Conservation (phyloP, 2,113 vertebrate species). For the Pogona vitticeps region DNA sequence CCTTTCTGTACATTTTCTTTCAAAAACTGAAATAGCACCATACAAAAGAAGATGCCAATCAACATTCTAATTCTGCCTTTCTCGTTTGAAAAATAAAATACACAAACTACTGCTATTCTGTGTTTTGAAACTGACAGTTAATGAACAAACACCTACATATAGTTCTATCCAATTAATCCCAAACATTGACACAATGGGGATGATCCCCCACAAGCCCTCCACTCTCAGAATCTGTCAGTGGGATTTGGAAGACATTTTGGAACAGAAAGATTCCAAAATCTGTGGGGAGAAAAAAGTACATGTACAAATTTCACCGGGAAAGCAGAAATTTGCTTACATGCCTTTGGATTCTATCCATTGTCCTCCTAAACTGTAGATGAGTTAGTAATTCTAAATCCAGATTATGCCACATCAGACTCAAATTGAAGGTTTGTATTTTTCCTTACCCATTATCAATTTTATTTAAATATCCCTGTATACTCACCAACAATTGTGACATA, state of each 20-base stretch:
- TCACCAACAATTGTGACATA: too few species aligned
- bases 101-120: conserved; percentile 38
- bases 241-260: too few species aligned
- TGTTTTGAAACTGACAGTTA: not conserved
- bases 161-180: not conserved
- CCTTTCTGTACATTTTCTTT: conserved; percentile 14
- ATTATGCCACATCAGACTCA: not conserved
- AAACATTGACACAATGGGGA: not conserved
- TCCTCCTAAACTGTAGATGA: not conserved
- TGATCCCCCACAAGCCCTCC: not conserved
- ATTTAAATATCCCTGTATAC: too few species aligned
- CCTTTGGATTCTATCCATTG: not conserved
- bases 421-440: too few species aligned
- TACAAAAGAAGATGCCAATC: conserved; percentile 18
- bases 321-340: not conserved
- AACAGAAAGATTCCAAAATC: too few species aligned
- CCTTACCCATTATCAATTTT: too few species aligned
- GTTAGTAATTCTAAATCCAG: too few species aligned
- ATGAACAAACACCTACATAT: not conserved
- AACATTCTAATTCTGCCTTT: conserved; percentile 4
- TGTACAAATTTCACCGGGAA: not conserved
- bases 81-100: conserved; percentile 4
- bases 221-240: not conserved
- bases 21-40: not conserved
- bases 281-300: not conserved